phyloP scores from a whole-genome alignment of 2,888 invertebrate genomes.

The Dicyrtoma fusca region DNA sequence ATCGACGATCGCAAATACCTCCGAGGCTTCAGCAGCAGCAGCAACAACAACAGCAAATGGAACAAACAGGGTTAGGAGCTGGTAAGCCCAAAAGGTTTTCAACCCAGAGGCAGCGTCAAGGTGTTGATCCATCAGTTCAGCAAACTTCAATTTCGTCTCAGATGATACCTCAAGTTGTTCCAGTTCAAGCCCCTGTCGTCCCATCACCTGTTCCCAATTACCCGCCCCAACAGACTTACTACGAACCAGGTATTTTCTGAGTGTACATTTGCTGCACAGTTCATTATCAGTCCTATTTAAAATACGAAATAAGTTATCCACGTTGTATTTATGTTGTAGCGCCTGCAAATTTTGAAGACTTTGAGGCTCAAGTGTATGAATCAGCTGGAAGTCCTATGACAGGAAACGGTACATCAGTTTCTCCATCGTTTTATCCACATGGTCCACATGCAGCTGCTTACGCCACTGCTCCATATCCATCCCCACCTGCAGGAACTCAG shows the following conservation, averaged over 20 bases:
- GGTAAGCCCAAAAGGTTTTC: constrained; percentile 70
- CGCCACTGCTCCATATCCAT: constrained; percentile 49
- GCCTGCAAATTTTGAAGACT: constrained; percentile 40
- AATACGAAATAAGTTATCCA: neutral
- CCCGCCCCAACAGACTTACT: constrained; percentile 46
- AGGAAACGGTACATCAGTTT: constrained; percentile 49
- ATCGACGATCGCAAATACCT: constrained; percentile 49
- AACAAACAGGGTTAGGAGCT: constrained; percentile 57
- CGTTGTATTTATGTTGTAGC: constrained; percentile 26
- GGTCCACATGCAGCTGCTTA: constrained; percentile 47
- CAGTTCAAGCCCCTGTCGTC: constrained; percentile 48
- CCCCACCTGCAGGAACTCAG: constrained; percentile 50
- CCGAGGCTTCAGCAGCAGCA: constrained; percentile 55
- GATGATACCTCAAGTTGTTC: constrained; percentile 45
- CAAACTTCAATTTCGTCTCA: constrained; percentile 22
- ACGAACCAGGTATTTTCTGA: constrained; percentile 45
- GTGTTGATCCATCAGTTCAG: constrained; percentile 26
- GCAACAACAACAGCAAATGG: constrained; percentile 56
- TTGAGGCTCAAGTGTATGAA: constrained; percentile 51
- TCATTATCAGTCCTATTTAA: too few species aligned
- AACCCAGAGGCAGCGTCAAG: constrained; percentile 65
- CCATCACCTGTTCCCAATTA: constrained; percentile 48
- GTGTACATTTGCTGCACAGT: neutral
- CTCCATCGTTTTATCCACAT: constrained; percentile 49
- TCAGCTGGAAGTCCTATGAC: constrained; percentile 49